Percentiles rank a stretch among this genome's conserved stretches.
Evolutionary conservation across 1,140 invertebrate genomes (phyloP).

Genomic region (Drosophila subobscura): DNA sequence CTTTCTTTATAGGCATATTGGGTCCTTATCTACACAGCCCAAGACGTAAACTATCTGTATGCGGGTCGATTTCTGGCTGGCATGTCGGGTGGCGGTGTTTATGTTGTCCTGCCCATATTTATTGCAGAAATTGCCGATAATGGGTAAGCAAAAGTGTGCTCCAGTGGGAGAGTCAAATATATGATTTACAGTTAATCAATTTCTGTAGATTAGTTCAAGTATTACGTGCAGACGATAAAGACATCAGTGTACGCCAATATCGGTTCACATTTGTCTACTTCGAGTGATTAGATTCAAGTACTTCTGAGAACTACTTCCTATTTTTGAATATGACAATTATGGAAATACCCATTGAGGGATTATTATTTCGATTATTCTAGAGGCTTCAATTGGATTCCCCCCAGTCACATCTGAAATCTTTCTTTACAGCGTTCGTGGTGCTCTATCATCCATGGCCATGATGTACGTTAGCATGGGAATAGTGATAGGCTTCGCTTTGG

Average conservation of each 20-base stretch:
- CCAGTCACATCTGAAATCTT: neutral
- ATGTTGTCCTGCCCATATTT: constrained; percentile 68
- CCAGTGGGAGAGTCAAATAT: neutral
- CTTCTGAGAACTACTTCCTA: constrained; percentile 1
- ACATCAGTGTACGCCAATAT: neutral
- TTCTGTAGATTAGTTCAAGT: constrained; percentile 43
- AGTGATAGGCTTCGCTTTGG: constrained; percentile 53
- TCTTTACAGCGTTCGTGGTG: constrained; percentile 60
- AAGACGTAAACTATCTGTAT: constrained; percentile 73
- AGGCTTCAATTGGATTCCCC: too few relatives aligned
- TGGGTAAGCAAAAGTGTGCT: constrained; percentile 45
- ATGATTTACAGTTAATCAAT: constrained; percentile 5
- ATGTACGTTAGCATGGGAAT: constrained; percentile 66
- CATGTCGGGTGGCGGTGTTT: constrained; percentile 71
- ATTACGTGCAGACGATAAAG: constrained; percentile 45
- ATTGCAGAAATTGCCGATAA: constrained; percentile 75
- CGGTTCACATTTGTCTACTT: constrained; percentile 9
- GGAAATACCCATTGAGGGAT: too few relatives aligned
- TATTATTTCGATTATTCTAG: too few relatives aligned
- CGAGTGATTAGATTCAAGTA: constrained; percentile 27
- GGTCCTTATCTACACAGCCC: constrained; percentile 66
- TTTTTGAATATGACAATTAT: neutral
- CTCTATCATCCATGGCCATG: constrained; percentile 66
- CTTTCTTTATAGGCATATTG: constrained; percentile 51
- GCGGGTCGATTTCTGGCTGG: constrained; percentile 82